Evolutionary conservation across 1,140 invertebrate genomes (phyloP), one percentile per base, ranked within the genome.

Genomic region (Lepidotrigona ventralis): DNA sequence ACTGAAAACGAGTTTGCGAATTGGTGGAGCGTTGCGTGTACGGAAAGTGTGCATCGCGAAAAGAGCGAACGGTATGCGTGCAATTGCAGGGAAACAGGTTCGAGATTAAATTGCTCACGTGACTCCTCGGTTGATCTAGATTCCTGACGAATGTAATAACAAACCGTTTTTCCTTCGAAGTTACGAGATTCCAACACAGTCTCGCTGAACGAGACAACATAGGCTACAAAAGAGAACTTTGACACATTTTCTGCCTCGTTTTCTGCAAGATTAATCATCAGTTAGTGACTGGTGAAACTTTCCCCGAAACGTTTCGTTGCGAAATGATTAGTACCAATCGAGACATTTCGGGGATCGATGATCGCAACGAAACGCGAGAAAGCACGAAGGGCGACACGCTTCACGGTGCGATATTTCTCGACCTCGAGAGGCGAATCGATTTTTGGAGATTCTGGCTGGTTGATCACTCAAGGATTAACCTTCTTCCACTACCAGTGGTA

Each of bases 361-460:
- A 19, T 33, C 11, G 26, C 19, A n/a, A 9, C 63, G 11, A 58
- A 60, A 21, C 14, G 54, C 21, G 21, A 39, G 77, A 79, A 79
- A 79, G 33, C n/a, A 14, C 26, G 29, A 46, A 17, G 33, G 33
- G 29, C 46, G 58, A 75, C 23, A 84, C 51, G 69, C 14, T 85
- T 53, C 54, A n/a, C 15, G 21, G 23, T 23, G 51, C 73, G 51
- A 75, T 75, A 70, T 66, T 64, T 68, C 58, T 53, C 26, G 46
- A 23, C 85, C 88, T 91, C 87, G 87, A 80, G 60, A 63, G 71
- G 81, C 74, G 68, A 77, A 78, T 51, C 80, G 83, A 92, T 87
- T 91, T 92, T 90, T 89, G 89, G 87, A 85, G 79, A 85, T 63
- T 86, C 87, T 88, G 88, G 84, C 79, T 86, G 79, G 56, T 21